phyloP scores from a whole-genome alignment of 53 echinoderm and acorn worm species.

The Stichopus horrens region DNA sequence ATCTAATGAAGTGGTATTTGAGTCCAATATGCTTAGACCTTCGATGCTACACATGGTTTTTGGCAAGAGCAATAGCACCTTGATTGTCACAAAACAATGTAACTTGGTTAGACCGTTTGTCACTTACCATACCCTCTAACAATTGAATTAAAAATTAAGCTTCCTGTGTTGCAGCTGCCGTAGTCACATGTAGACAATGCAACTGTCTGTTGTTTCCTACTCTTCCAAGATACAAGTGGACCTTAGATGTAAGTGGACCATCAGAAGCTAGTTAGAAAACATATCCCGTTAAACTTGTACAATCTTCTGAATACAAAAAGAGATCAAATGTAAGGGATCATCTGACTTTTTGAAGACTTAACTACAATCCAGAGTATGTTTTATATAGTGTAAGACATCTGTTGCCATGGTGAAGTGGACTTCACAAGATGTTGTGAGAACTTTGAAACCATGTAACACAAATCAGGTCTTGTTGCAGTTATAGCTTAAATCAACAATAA shows the following conservation, averaged over 20 bases:
- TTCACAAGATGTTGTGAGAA: constrained; percentile 49
- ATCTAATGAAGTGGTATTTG: constrained; percentile 43
- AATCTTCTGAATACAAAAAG: constrained; percentile 50
- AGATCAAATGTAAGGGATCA: constrained; percentile 35
- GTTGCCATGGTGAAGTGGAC: constrained; percentile 41
- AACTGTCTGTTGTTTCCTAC: constrained; percentile 43
- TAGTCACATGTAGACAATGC: constrained; percentile 36
- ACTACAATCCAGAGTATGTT: constrained; percentile 13
- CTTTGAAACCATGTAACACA: constrained; percentile 49
- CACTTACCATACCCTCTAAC: constrained; percentile 24
- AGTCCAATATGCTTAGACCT: constrained; percentile 54
- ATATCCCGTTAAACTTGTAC: constrained; percentile 43
- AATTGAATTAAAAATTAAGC: constrained; percentile 44
- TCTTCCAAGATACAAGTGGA: constrained; percentile 52
- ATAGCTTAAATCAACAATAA: constrained; percentile 41
- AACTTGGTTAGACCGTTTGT: not conserved
- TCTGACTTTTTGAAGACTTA: not conserved
- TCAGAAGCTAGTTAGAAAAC: constrained; percentile 31
- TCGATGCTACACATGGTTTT: constrained; percentile 49
- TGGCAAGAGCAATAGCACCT: constrained; percentile 53
- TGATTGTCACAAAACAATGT: constrained; percentile 48
- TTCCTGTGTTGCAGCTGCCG: constrained; percentile 49
- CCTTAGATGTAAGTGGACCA: constrained; percentile 19
- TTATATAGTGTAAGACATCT: constrained; percentile 44
- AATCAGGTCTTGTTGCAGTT: constrained; percentile 48